Evolutionary conservation across 1,140 invertebrate species (phyloP), one percentile per base, ranked within the genome.

Genomic region (Drosophila rufa): DNA sequence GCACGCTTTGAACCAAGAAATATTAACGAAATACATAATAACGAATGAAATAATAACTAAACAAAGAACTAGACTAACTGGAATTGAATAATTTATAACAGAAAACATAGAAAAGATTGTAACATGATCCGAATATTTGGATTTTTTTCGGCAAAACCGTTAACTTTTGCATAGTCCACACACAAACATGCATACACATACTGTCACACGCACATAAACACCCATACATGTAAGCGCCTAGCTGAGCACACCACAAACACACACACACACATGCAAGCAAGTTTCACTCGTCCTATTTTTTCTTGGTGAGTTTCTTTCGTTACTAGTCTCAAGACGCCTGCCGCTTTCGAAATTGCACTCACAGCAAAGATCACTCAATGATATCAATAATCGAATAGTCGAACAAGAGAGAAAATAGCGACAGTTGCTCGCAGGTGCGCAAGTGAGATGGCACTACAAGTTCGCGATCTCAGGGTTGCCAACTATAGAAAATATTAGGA

Each of bases 151-250:
- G 76, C 70, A 82, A 78, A 83, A 59, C 50, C 19, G 4, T 73
- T 33, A 68, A 58, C 75, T 80, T 89, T 89, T 80, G 83, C 83
- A 89, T 87, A 86, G 83, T 87, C 50, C 67, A 87, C 67, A 87
- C 75, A 68, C 75, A 82, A 57, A 71, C 17, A 61, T 71, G 46
- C 43, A 69, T 38, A 62, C 46, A 61, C 56, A 58, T 33, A 58
- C 33, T 51, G 19, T 80, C 59, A 48, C 22, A 55, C 48, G 30
- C 62, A 67, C 33, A 36, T 36, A 36, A 12, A 36, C 42, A 75
- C 25, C 33, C 43, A 79, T 57, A 46, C 66, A 66, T 46, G 25
- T 19, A 71, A 61, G 59, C 38, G 61, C 61, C 38, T 56, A 70
- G 69, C 69, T 71, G n/a, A 69, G 66, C 69, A 69, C 65, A 64